Percentiles rank a stretch among this genome's conserved stretches.
phyloP scores from a whole-genome alignment of 2,113 vertebrate genomes.

The Propithecus coquereli region DNA sequence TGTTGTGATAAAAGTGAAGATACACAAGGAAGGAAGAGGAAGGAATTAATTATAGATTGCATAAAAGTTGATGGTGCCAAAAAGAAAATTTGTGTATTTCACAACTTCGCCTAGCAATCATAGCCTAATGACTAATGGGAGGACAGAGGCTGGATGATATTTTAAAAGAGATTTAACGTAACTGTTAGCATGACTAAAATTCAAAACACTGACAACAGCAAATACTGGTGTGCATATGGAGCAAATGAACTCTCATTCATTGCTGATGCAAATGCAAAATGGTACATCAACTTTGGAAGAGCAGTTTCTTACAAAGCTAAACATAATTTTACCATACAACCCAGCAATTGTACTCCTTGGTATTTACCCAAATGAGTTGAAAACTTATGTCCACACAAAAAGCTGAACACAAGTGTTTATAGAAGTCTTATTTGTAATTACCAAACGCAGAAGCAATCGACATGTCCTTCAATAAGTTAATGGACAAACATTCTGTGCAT shows the following conservation, averaged over 20 bases:
- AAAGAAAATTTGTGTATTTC: not conserved
- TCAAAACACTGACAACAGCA: not conserved
- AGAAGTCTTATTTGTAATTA: not conserved
- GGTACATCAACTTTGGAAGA: not conserved
- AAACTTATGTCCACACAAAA: not conserved
- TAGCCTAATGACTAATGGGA: not conserved
- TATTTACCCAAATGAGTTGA: not conserved
- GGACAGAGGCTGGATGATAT: too few species aligned
- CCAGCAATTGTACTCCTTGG: not conserved
- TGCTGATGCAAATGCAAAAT: not conserved
- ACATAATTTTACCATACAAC: not conserved
- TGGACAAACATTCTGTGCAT: not conserved
- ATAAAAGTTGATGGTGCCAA: not conserved
- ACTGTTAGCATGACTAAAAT: not conserved
- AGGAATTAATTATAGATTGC: not conserved
- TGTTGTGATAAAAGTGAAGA: not conserved
- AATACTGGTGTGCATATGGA: not conserved
- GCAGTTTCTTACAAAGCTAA: not conserved
- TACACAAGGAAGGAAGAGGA: not conserved
- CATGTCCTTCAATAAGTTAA: not conserved
- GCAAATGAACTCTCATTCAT: not conserved
- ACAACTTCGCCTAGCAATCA: not conserved
- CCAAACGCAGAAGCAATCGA: not conserved
- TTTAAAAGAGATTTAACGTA: not conserved
- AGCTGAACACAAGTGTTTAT: not conserved